Evolutionary conservation across 2,888 invertebrate species (phyloP), one percentile per base, ranked within the genome.

Genomic region (Unio pictorum): DNA sequence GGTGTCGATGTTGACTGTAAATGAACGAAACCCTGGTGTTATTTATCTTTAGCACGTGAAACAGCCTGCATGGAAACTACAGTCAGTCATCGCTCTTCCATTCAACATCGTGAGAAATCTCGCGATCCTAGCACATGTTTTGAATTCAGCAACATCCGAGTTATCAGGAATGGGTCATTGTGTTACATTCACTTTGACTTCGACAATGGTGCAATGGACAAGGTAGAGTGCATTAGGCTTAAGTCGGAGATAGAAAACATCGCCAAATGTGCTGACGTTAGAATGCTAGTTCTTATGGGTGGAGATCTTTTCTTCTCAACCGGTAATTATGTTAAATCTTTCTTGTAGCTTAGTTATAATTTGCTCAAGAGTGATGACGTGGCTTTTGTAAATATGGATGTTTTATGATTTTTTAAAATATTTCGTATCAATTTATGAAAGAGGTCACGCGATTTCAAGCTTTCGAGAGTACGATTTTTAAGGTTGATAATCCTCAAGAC

Each of bases 161-260:
- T 69, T 5, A 28, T 60, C 1, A 60, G 28, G n/a, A 17, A 59
- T 17, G 71, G 67, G 8, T 60, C 30, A 28, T 56, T 73, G n/a
- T 71, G 67, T 18, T 71, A 67, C 34, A 65, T 75, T 7, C 59
- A 71, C 54, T 75, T 75, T 58, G 73, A 73, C 56, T 75, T 75
- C 55, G 73, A 75, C 55, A 75, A 75, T 62, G 75, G 75, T 3
- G 75, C 75, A 5, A 75, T 75, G 75, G 68, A 66, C 56, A 66
- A 30, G 2, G 26, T 64, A 18, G 73, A 75, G 61, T 72, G 68
- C 0, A 55, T 55, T 8, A 62, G 71, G n/a, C 63, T 75, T 17
- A 59, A 64, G 28, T 5, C 55, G 8, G 60, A 61, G 0, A 54
- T 75, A n/a, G 26, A 55, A 23, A n/a, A 34, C 23, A 56, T 75